A percentile compares a stretch with the other conserved stretches of the same genome.
These are phyloP conservation scores for Calypte anna DNA, from an alignment of 2,113 vertebrate species.

Conservation along the genomic window DNA sequence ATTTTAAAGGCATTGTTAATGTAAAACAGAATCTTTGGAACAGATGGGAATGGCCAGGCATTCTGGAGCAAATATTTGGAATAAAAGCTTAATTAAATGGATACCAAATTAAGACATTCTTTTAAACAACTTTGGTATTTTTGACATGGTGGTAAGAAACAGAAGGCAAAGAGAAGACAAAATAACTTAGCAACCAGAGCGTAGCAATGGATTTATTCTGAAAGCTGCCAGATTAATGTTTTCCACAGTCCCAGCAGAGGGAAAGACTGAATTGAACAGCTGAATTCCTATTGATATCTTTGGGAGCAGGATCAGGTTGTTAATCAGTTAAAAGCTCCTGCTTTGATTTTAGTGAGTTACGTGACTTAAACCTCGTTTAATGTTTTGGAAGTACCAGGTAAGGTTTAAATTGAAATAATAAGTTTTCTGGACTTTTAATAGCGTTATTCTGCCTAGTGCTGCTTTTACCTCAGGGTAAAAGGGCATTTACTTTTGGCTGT, in stretches of 20 bases:
- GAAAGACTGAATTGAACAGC: background rate
- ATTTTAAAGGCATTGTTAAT: background rate
- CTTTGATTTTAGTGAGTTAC: slow-evolving; percentile 35
- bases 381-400: background rate
- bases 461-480: slow-evolving; percentile 1
- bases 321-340: background rate
- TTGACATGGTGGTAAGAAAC: background rate
- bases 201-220: background rate
- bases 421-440: slow-evolving; percentile 36
- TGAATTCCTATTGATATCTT: slow-evolving; percentile 3
- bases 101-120: slow-evolving; percentile 7
- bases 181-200: background rate
- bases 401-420: slow-evolving; percentile 39
- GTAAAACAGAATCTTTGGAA: slow-evolving; percentile 22
- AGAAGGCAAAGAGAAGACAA: background rate
- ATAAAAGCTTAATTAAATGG: slow-evolving; percentile 13
- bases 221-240: background rate
- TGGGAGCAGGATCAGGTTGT: background rate
- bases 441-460: background rate
- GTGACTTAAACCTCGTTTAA: slow-evolving; percentile 22
- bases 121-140: background rate
- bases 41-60: background rate
- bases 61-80: background rate
- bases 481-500: slow-evolving; percentile 43
- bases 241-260: background rate